Evolutionary conservation across 2,113 vertebrate species (phyloP).

Genomic region (Isichthys henryi): DNA sequence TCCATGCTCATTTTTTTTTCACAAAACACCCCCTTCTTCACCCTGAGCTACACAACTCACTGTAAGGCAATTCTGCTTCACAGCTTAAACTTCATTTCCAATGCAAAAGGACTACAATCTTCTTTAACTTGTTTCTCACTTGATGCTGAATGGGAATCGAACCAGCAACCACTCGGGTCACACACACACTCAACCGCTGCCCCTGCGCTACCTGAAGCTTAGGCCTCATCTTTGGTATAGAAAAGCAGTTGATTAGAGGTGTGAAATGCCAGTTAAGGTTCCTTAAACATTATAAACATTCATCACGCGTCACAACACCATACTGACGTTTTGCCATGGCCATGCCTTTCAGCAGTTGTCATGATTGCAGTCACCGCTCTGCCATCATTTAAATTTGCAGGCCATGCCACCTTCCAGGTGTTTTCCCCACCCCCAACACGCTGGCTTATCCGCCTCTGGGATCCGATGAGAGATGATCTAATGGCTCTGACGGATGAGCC

Average conservation of each 20-base stretch:
- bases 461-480: slow-evolving; percentile 16
- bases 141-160: not conserved
- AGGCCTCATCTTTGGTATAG: not conserved
- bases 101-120: not conserved
- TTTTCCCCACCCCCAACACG: not conserved
- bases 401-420: not conserved
- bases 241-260: not conserved
- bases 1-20: not conserved
- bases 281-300: not conserved
- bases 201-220: not conserved
- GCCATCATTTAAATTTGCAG: not conserved
- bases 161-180: not conserved
- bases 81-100: not conserved
- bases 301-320: not conserved
- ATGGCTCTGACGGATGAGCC: slow-evolving; percentile 57
- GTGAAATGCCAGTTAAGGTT: not conserved
- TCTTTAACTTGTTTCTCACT: not conserved
- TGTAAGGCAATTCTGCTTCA: not conserved
- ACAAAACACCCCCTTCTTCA: not conserved
- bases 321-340: not conserved
- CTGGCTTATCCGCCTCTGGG: not conserved
- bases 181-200: not conserved
- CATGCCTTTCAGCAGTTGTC: not conserved
- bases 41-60: not conserved
- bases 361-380: not conserved